Evolutionary conservation across 2,888 invertebrate species (phyloP).

Genomic region (Rhopalosiphum nymphaeae): DNA sequence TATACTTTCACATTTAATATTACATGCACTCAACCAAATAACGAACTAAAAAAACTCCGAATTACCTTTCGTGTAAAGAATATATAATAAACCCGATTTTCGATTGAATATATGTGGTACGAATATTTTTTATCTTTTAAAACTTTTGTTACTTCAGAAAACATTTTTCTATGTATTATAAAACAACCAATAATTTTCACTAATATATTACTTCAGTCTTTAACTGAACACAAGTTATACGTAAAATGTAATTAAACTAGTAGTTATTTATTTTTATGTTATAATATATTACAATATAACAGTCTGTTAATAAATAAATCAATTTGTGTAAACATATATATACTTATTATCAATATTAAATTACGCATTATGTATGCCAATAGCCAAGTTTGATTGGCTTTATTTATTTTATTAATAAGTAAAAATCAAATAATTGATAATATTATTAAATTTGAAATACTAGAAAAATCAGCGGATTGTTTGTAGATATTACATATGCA

Average conservation of each 20-base stretch:
- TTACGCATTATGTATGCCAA: not conserved
- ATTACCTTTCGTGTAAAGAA: not conserved
- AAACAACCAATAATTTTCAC: not conserved
- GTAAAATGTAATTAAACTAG: not conserved
- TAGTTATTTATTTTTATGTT: no score
- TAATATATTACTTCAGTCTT: not conserved
- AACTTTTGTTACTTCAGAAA: not conserved
- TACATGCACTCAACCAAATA: constrained; percentile 1
- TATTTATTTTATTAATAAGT: not conserved
- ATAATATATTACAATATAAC: not conserved
- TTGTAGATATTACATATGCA: constrained; percentile 25
- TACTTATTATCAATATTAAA: not conserved
- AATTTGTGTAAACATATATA: not conserved
- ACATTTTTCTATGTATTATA: not conserved
- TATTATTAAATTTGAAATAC: not conserved
- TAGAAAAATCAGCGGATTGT: not conserved
- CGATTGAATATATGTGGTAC: not conserved
- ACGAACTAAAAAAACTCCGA: not conserved
- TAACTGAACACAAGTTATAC: not conserved
- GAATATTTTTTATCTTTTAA: not conserved
- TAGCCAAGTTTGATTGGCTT: not conserved
- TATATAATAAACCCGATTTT: constrained; percentile 3
- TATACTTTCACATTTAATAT: not conserved
- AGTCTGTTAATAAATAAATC: not conserved
- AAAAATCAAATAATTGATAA: not conserved